Evolutionary conservation across 2,797 vertebrate genomes (phyloP), one percentile per base, ranked within the genome.

Genomic region (Scolopax rusticola): DNA sequence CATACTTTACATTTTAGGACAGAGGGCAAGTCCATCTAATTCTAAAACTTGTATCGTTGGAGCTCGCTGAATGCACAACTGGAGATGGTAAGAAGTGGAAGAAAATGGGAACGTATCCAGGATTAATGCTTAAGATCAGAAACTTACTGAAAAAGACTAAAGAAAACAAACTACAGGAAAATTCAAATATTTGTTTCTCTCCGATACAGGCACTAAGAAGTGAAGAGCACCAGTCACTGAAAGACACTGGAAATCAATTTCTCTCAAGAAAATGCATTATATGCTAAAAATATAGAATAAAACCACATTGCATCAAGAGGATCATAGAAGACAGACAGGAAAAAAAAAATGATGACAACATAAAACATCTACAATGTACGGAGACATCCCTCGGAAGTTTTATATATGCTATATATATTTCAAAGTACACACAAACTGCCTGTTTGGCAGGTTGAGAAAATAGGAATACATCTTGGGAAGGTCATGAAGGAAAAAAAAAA

Each of bases 401-500:
- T 95, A 80, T 63, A 84, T 87, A 90, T 51, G 86, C 50, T 84
- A 90, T 86, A 88, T 91, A 45, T 92, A 92, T 91, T 96, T 93
- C 87, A 95, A 78, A 90, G 94, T 95, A 80, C 83, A 96, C 84
- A 89, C 89, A 84, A 74, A 90, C 87, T 80, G 92, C 57, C 93
- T 79, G 17, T n/a, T 54, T 61, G 86, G 69, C 93, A 96, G 92
- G 87, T 48, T 91, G 84, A 95, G 85, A 87, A 97, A 97, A 96
- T 84, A 97, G 95, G 96, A 98, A 97, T 96, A 98, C 94, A 94
- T 94, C 90, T 65, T 47, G 83, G 86, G 93, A 77, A 95, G 88
- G 91, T 74, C 88, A 82, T 13, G 75, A 70, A 71, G 82, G 43
- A 40, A 41, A 77, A 84, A 70, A 32, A 53, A 36, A 57, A 21